These are phyloP conservation scores for Ia io DNA, from an alignment of 2,113 vertebrate genomes.

Conservation along the genomic window DNA sequence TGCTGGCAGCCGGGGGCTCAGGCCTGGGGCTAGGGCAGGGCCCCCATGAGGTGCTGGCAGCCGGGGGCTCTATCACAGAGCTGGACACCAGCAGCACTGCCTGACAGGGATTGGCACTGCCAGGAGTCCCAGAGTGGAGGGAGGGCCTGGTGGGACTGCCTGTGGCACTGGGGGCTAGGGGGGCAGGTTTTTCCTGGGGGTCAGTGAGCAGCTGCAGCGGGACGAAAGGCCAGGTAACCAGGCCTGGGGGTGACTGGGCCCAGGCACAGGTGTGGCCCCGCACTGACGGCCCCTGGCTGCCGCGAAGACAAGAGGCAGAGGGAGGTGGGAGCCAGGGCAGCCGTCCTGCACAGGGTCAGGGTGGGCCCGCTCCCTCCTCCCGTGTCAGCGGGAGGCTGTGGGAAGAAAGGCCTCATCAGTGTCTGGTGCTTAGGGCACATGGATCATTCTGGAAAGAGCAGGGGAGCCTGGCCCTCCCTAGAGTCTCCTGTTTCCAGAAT, in stretches of 20 bases:
- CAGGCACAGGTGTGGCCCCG: background rate
- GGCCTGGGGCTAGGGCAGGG: background rate
- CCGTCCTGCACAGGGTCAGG: too few species aligned
- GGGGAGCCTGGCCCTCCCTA: background rate
- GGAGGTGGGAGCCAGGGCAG: background rate
- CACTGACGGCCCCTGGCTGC: background rate
- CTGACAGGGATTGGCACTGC: fast-evolving
- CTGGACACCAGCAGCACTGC: background rate
- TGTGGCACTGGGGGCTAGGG: fast-evolving
- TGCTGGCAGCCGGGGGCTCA: too few species aligned
- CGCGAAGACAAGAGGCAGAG: background rate
- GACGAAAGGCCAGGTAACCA: background rate
- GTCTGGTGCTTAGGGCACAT: too few species aligned
- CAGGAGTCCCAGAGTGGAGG: fast-evolving
- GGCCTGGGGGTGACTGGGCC: background rate
- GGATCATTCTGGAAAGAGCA: background rate
- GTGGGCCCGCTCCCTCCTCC: too few species aligned
- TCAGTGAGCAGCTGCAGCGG: fast-evolving
- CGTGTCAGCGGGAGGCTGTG: background rate
- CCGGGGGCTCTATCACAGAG: background rate
- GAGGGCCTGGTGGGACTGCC: fast-evolving
- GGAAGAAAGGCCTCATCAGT: background rate
- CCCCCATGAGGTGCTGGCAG: background rate
- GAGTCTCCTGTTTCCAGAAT: background rate
- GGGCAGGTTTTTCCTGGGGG: too few species aligned